Conservation (phyloP, 2,113 vertebrate genomes). For the Brienomyrus longianalis region DNA sequence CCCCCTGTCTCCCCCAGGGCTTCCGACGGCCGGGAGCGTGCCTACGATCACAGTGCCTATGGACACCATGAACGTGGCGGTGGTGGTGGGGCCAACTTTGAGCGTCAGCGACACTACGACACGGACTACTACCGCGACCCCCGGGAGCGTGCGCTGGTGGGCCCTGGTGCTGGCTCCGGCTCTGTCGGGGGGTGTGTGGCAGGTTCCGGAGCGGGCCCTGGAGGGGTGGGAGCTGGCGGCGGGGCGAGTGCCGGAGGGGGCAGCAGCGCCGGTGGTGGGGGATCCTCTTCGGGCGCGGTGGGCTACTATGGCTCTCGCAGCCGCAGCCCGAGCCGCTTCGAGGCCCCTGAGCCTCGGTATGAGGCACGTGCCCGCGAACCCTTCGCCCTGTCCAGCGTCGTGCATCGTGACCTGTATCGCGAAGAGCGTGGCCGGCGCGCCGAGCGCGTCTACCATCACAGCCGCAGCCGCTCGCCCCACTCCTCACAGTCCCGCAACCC, state of each 20-base stretch:
- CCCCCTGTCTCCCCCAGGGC: slow-evolving; percentile 68
- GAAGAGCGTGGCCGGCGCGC: slow-evolving; percentile 80
- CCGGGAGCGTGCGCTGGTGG: slow-evolving; percentile 78
- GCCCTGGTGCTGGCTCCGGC: slow-evolving; percentile 45
- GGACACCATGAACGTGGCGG: slow-evolving; percentile 95
- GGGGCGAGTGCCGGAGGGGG: slow-evolving; percentile 27
- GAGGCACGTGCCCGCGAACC: slow-evolving; percentile 88
- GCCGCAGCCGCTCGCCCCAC: slow-evolving; percentile 90
- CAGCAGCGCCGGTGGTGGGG: slow-evolving; percentile 38
- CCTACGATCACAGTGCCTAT: slow-evolving; percentile 98
- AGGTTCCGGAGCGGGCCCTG: slow-evolving; percentile 67
- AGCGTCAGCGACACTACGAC: slow-evolving; percentile 93
- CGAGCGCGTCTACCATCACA: slow-evolving; percentile 91
- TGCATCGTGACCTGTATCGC: slow-evolving; percentile 92
- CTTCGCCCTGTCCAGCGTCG: slow-evolving; percentile 85
- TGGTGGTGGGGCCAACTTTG: slow-evolving; percentile 69
- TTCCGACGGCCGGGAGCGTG: slow-evolving; percentile 96
- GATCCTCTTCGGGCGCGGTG: slow-evolving; percentile 51
- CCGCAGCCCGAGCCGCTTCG: slow-evolving; percentile 91
- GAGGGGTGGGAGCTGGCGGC: slow-evolving; percentile 59
- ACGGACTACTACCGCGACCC: slow-evolving; percentile 94
- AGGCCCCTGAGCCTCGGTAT: slow-evolving; percentile 87
- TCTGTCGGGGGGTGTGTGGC: slow-evolving; percentile 53
- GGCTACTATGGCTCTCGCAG: slow-evolving; percentile 92
- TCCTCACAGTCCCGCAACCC: slow-evolving; percentile 98